Base-by-base conservation (phyloP, 2,888 invertebrate species). In the Drosophila monieri region DNA sequence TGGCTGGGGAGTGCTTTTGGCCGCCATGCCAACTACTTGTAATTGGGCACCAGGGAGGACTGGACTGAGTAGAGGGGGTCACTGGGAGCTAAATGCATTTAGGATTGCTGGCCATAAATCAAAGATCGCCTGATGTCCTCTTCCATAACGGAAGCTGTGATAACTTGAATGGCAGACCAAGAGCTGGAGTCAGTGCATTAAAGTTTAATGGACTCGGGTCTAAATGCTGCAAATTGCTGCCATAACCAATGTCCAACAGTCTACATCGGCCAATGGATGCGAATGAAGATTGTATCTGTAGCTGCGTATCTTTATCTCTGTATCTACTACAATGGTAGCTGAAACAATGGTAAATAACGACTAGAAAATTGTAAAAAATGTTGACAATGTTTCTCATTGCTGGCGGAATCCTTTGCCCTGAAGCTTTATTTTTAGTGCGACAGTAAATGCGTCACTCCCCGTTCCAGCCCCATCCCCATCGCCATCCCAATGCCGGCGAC, bases 311-410 rank as follows among this genome's bases (percentile, higher is more conserved):
- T 64, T 14, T 46, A 27, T 30, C 41, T 58, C 30, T 41, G 59
- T 49, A 52, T 59, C 55, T 57, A 65, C 60, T 46, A 65, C 74
- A 73, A 69, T 68, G 62, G 57, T 44, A 73, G 74, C 68, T 75
- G 67, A 73, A 81, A 81, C 81, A 81, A 81, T 81, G 75, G 85
- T 81, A 77, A 80, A 81, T 85, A 85, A 81, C 81, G 81, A 85
- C 85, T 81, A 77, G 81, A 85, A 77, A 80, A 81, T 85, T 81
- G 81, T 85, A 71, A 81, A 85, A 85, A 80, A 81, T 81, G 84
- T 80, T 73, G 78, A 74, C 80, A 68, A 84, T 80, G 76, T 65
- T 73, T 60, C 69, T 73, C 80, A 80, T 76, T 70, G 74, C 81
- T 78, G 48, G 67, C 67, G 73, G 73, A 78, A 78, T 78, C 68